Evolutionary conservation across 2,113 vertebrate genomes (phyloP), one percentile per base, ranked within the genome.

Genomic region (Calonectris borealis): DNA sequence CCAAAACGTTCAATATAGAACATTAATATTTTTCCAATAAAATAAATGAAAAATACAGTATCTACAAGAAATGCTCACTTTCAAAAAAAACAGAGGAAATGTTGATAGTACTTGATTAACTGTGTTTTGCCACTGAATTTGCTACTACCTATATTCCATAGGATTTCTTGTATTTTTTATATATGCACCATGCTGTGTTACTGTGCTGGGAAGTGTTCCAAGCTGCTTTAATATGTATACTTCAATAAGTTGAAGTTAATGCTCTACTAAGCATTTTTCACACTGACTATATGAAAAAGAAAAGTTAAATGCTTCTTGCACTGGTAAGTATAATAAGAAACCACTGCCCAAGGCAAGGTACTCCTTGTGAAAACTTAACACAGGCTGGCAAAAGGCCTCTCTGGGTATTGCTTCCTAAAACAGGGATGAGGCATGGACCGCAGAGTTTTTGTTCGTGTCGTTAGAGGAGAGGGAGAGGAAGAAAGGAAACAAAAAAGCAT

Each of bases 161-260:
- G 18, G 4, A 7, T 20, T 60, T 87, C 7, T 77, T 34, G 9
- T 29, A 71, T 79, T 52, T 83, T 32, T 57, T 17, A 44, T 16
- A 42, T 8, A 57, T 0, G 0, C 6, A 36, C 9, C 60, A n/a
- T 29, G 17, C 25, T 40, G 68, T 26, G 20, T 69, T 69, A 36
- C 75, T 66, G 16, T 72, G 49, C 27, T 83, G 58, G 19, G 22
- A 85, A 57, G 57, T 5, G 18, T 73, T 80, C 54, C 12, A 3
- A 93, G 76, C 40, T 81, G 38, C 51, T 77, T 68, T 46, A 36
- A 62, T 54, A 62, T 2, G 9, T 60, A 15, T 17, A 58, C 10
- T n/a, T 83, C 76, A 80, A 71, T 48, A 79, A 46, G 36, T 8
- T 69, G 15, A 90, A 83, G 54, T 73, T 86, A 94, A 86, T 91